Evolutionary conservation across 1,140 invertebrate genomes (phyloP).

Genomic region (Ectropis grisescens): DNA sequence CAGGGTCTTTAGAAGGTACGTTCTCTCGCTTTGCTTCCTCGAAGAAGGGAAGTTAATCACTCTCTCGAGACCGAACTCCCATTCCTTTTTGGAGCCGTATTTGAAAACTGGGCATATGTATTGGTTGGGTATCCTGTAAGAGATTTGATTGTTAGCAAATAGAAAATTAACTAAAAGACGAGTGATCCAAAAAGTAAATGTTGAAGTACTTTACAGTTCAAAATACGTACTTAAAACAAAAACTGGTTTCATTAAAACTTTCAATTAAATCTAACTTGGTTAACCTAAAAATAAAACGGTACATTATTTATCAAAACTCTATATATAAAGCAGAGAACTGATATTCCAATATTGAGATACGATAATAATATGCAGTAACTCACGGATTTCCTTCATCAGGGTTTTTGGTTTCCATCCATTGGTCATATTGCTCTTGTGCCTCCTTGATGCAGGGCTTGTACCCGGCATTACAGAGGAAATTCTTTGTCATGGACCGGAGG

Average conservation of each 20-base stretch:
- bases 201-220: no score
- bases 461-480: constrained; percentile 79
- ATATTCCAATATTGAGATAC: no score
- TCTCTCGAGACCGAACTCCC: constrained; percentile 82
- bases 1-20: constrained; percentile 80
- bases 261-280: no score
- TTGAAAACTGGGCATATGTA: constrained; percentile 83
- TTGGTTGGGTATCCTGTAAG: constrained; percentile 76
- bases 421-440: constrained; percentile 74
- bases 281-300: no score
- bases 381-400: constrained; percentile 82
- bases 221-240: no score
- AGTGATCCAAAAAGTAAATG: background rate
- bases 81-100: constrained; percentile 82
- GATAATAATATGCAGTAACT: no score
- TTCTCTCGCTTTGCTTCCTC: constrained; percentile 78
- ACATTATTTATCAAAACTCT: no score
- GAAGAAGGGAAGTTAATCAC: constrained; percentile 79
- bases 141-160: no score
- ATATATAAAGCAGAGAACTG: no score
- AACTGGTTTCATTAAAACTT: no score
- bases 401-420: constrained; percentile 77
- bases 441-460: constrained; percentile 79
- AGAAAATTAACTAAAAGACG: no score
- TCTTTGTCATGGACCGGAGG: constrained; percentile 73